These are phyloP conservation scores for Amphipyra berbera DNA, from an alignment of 2,888 invertebrate species.

Conservation along the genomic window DNA sequence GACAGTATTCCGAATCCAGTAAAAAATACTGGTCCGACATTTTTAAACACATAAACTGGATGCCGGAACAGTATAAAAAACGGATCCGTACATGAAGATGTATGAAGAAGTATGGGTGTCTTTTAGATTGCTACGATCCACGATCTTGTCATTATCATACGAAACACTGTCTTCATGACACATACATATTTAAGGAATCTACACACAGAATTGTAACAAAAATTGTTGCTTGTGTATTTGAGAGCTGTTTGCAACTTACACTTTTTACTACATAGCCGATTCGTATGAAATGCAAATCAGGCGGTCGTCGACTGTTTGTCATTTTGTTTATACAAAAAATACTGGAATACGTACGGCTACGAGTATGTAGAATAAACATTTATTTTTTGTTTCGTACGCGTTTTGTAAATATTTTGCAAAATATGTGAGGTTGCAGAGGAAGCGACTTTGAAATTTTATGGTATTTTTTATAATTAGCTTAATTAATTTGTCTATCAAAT, in stretches of 20 bases:
- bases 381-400: conserved; percentile 25
- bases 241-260: conserved; percentile 34
- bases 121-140: too few species aligned
- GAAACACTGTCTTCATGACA: too few species aligned
- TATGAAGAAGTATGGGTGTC: too few species aligned
- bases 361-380: conserved; percentile 32
- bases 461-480: not conserved
- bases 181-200: too few species aligned
- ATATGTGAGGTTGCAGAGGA: conserved; percentile 11
- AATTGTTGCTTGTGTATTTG: too few species aligned
- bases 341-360: conserved; percentile 23
- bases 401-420: conserved; percentile 21
- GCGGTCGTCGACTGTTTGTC: conserved; percentile 55
- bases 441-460: not conserved
- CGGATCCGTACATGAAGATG: too few species aligned
- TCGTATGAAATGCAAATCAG: conserved; percentile 64
- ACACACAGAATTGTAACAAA: too few species aligned
- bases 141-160: too few species aligned
- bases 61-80: too few species aligned
- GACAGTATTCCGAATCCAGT: too few species aligned
- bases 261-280: conserved; percentile 42
- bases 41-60: too few species aligned
- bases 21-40: too few species aligned
- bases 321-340: conserved; percentile 56
- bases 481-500: not conserved